Base-by-base conservation (phyloP, 2,113 vertebrate genomes). In the Pithys albifrons region DNA sequence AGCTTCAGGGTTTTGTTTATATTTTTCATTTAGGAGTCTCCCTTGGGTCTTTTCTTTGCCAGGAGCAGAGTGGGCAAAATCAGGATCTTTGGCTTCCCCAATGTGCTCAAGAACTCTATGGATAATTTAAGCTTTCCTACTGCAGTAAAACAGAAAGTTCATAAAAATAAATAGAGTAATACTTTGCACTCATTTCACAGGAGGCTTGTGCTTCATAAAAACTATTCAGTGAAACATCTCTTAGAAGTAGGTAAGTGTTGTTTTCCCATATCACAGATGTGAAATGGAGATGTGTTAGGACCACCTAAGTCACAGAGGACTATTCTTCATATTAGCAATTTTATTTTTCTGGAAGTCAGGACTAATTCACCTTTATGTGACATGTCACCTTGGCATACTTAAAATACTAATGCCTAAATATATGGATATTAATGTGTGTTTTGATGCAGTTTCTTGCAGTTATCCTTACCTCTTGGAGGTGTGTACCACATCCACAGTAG, bases 1-100 rank as follows among this genome's bases (percentile, higher is more conserved):
- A 92, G 95, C 97, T 96, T 94, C 82, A 74, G 96, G 97, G 91
- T 92, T 94, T 97, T 97, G 97, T 97, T 97, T 97, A 96, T 97
- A 96, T 97, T 97, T 97, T 97, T 96, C 96, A 96, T 97, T 96
- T 97, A 96, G 93, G 79, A 96, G 62, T 55, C 54, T 97, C 97
- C 96, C 97, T 75, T 66, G 93, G 93, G 97, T 85, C 73, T 95
- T 94, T 90, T 85, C 70, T 77, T 97, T 95, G 97, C 97, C 97
- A 94, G 96, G 57, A 97, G 96, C 97, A 95, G 85, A 90, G 87
- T 94, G 89, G 95, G 86, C 90, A 95, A 94, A 96, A 94, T 91
- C 88, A 93, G 92, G 95, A 93, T 93, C 93, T 95, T 96, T 82
- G 80, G 89, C 89, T 92, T 93, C 82, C 91, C 71, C 91, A 93